Conservation (phyloP, 2,797 vertebrate genomes). For the Australoheros facetus region DNA sequence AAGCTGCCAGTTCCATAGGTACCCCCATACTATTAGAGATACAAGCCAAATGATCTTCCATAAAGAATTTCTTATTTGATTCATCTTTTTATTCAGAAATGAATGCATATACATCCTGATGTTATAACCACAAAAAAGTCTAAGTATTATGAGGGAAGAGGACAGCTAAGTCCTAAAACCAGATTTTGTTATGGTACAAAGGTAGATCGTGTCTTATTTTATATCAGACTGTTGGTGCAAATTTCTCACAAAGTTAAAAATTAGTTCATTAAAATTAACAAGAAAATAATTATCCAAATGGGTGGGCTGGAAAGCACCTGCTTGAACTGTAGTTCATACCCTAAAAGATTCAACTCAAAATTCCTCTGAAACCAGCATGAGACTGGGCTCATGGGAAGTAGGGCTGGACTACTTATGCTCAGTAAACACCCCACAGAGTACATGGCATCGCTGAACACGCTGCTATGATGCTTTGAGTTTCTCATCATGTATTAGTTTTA, state of each 20-base stretch:
- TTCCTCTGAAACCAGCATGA: background rate
- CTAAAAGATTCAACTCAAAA: background rate
- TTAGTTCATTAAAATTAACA: background rate
- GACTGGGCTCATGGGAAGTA: background rate
- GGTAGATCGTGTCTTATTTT: background rate
- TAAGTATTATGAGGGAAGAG: no score
- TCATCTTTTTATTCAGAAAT: background rate
- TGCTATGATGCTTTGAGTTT: constrained; percentile 23
- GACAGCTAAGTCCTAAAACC: background rate
- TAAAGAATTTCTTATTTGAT: background rate
- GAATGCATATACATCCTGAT: background rate
- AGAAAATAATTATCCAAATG: background rate
- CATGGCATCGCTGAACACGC: background rate
- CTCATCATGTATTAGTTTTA: constrained; percentile 35
- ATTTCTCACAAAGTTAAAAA: background rate
- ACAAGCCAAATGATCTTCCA: background rate
- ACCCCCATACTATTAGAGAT: background rate
- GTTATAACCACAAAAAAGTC: background rate
- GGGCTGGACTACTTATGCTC: background rate
- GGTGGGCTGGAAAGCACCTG: background rate
- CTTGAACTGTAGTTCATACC: background rate
- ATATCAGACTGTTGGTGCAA: background rate
- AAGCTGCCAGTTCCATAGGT: background rate
- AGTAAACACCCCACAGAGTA: constrained; percentile 31
- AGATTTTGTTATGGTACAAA: background rate